These are phyloP conservation scores for Parotia lawesii DNA, from an alignment of 2,113 vertebrate species.

Conservation along the genomic window DNA sequence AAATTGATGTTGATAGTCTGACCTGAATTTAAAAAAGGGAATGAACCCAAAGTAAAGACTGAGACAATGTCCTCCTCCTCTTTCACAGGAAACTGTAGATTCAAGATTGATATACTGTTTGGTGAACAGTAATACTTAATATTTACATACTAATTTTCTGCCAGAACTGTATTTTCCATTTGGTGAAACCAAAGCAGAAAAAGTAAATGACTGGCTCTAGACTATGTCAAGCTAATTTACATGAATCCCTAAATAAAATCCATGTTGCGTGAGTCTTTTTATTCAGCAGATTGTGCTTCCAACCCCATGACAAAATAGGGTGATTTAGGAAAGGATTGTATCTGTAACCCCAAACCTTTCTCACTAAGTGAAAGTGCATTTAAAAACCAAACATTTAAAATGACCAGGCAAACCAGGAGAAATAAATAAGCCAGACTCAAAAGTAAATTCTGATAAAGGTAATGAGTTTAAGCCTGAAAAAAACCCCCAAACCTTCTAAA, in stretches of 20 bases:
- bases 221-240: background rate
- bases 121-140: background rate
- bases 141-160: background rate
- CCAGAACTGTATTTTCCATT: background rate
- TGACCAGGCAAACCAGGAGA: fast-evolving
- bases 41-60: background rate
- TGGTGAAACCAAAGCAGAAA: background rate
- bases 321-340: background rate
- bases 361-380: background rate
- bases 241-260: background rate
- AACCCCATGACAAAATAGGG: background rate
- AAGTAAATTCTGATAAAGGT: background rate
- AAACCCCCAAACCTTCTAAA: background rate
- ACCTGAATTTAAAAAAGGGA: background rate
- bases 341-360: background rate
- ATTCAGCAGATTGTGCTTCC: background rate
- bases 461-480: background rate
- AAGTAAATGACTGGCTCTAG: background rate
- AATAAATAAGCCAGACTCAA: background rate
- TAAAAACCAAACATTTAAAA: background rate
- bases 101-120: background rate
- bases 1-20: background rate
- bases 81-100: background rate
- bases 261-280: background rate
- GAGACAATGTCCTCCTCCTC: background rate